phyloP scores from a whole-genome alignment of 2,113 vertebrate genomes.

The Calonectris borealis region DNA sequence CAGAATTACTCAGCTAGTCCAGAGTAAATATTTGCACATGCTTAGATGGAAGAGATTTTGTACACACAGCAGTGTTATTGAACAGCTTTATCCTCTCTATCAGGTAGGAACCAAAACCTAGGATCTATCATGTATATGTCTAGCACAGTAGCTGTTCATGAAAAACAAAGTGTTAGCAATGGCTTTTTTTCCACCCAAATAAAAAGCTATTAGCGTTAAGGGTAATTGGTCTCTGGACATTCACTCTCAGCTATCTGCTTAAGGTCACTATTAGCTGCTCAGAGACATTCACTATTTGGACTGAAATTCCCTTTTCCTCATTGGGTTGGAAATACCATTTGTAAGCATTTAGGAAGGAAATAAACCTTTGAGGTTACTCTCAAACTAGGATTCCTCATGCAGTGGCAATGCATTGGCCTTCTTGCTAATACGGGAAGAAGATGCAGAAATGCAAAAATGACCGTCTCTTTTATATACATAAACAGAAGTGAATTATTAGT shows the following conservation, averaged over 20 bases:
- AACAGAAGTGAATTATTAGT: slow-evolving; percentile 70
- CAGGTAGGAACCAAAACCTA: slow-evolving; percentile 65
- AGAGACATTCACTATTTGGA: not conserved
- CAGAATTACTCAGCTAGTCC: slow-evolving; percentile 56
- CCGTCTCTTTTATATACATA: not conserved
- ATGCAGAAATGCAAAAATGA: not conserved
- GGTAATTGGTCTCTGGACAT: not conserved
- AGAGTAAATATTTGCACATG: slow-evolving; percentile 74
- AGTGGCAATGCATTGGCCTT: not conserved
- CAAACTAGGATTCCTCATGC: not conserved
- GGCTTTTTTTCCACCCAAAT: not conserved
- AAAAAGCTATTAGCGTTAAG: not conserved
- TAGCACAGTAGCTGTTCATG: not conserved
- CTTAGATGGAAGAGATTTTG: slow-evolving; percentile 79
- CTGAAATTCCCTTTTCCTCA: not conserved
- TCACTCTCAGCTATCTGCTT: not conserved
- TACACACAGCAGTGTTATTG: slow-evolving; percentile 23
- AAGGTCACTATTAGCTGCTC: not conserved
- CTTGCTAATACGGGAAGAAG: not conserved
- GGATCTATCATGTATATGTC: not conserved
- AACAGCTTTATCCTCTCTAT: slow-evolving; percentile 76
- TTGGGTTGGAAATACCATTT: not conserved
- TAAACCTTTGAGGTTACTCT: not conserved
- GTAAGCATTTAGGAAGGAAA: not conserved
- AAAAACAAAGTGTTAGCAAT: not conserved